phyloP scores from a whole-genome alignment of 1,140 invertebrate genomes.

The Drosophila triauraria region DNA sequence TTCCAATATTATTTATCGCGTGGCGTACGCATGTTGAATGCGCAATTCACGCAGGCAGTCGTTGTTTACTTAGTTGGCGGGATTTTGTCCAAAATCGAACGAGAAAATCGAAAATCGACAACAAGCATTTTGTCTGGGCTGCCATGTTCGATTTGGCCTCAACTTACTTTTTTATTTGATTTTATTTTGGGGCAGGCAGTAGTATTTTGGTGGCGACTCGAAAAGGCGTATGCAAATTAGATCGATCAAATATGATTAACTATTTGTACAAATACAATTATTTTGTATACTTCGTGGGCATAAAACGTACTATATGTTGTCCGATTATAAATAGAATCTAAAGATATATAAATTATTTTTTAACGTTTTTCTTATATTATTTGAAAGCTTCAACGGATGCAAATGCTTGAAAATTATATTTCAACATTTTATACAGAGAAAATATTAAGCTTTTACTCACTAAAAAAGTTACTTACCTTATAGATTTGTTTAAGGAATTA shows the following conservation, averaged over 20 bases:
- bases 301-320: neutral
- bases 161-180: slow-evolving; percentile 22
- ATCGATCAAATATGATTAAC: slow-evolving; percentile 26
- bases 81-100: slow-evolving; percentile 43
- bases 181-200: slow-evolving; percentile 2
- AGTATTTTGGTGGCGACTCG: slow-evolving; percentile 27
- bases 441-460: no score
- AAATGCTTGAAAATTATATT: no score
- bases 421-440: no score
- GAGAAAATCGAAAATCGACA: slow-evolving; percentile 47
- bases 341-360: neutral
- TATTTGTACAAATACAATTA: neutral
- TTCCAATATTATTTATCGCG: slow-evolving; percentile 62
- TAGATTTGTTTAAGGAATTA: neutral
- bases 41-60: slow-evolving; percentile 61
- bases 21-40: slow-evolving; percentile 67
- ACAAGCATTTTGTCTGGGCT: slow-evolving; percentile 75
- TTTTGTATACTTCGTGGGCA: neutral
- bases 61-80: slow-evolving; percentile 34
- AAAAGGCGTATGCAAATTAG: slow-evolving; percentile 19
- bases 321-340: neutral
- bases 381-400: no score
- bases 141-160: slow-evolving; percentile 70
- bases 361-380: neutral
- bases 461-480: neutral